These are phyloP conservation scores for Pachypanchax playfairii DNA, from an alignment of 2,113 vertebrate species.

Conservation along the genomic window DNA sequence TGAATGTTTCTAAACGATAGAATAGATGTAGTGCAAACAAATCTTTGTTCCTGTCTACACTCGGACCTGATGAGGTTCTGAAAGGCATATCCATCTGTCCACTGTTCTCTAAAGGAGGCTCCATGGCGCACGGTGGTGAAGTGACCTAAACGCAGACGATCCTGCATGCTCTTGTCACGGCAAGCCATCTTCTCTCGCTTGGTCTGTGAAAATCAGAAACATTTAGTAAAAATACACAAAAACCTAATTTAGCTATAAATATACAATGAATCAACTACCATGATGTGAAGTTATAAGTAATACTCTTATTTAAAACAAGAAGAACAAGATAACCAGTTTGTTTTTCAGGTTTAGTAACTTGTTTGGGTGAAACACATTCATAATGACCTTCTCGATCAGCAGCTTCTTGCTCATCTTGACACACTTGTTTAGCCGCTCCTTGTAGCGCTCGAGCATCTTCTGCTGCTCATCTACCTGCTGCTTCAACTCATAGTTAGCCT, in stretches of 20 bases:
- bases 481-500: constrained; percentile 95
- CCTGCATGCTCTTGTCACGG: constrained; percentile 97
- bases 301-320: neutral
- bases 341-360: constrained; percentile 6
- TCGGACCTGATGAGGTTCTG: constrained; percentile 97
- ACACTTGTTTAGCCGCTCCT: constrained; percentile 94
- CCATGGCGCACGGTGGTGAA: constrained; percentile 94
- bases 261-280: no score
- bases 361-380: neutral
- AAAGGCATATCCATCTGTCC: constrained; percentile 95
- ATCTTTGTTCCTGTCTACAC: neutral
- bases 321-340: no score
- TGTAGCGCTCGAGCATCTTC: constrained; percentile 94
- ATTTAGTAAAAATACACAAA: neutral
- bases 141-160: constrained; percentile 91
- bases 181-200: constrained; percentile 96
- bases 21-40: neutral
- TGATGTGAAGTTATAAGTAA: neutral
- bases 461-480: constrained; percentile 95
- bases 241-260: neutral
- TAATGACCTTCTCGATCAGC: constrained; percentile 92
- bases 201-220: constrained; percentile 74
- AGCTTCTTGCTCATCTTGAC: constrained; percentile 97
- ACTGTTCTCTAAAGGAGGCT: constrained; percentile 94
- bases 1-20: neutral